phyloP scores from a whole-genome alignment of 2,113 vertebrate species.

The Uria aalge region DNA sequence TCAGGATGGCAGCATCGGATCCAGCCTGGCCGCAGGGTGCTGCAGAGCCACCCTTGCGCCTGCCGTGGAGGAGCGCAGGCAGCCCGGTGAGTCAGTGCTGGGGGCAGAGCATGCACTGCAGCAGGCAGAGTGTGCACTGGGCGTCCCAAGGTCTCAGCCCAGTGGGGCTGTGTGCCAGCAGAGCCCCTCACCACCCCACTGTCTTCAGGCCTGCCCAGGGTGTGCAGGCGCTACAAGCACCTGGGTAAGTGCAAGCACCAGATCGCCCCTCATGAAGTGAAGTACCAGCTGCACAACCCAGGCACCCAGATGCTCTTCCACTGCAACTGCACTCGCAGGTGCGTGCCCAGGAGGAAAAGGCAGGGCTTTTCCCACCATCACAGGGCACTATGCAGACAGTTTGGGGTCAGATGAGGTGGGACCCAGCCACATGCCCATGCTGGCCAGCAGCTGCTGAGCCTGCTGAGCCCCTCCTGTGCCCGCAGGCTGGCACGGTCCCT shows the following conservation, averaged over 20 bases:
- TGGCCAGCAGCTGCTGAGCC: not conserved
- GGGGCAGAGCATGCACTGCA: fast-evolving
- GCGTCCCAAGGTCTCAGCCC: not conserved
- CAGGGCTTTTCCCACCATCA: not conserved
- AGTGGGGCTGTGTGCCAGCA: fast-evolving
- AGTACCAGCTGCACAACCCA: constrained; percentile 74
- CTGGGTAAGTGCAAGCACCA: constrained; percentile 73
- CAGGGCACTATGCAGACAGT: too few relatives aligned
- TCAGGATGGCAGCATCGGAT: too few relatives aligned
- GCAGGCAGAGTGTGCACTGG: fast-evolving
- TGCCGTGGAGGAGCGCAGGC: fast-evolving
- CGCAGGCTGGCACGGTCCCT: constrained; percentile 69
- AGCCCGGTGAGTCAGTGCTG: not conserved
- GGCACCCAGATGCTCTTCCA: constrained; percentile 75
- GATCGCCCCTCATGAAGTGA: constrained; percentile 73
- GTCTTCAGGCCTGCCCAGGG: constrained; percentile 35
- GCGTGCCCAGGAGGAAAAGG: not conserved
- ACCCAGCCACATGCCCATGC: not conserved
- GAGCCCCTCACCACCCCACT: not conserved
- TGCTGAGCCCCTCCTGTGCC: not conserved
- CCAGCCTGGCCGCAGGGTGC: fast-evolving
- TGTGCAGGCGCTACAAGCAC: constrained; percentile 70
- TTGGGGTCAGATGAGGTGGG: not conserved
- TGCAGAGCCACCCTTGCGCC: fast-evolving
- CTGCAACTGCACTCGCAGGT: constrained; percentile 85